Base-by-base conservation (phyloP, 2,113 vertebrate genomes). In the Tyrannus savana region DNA sequence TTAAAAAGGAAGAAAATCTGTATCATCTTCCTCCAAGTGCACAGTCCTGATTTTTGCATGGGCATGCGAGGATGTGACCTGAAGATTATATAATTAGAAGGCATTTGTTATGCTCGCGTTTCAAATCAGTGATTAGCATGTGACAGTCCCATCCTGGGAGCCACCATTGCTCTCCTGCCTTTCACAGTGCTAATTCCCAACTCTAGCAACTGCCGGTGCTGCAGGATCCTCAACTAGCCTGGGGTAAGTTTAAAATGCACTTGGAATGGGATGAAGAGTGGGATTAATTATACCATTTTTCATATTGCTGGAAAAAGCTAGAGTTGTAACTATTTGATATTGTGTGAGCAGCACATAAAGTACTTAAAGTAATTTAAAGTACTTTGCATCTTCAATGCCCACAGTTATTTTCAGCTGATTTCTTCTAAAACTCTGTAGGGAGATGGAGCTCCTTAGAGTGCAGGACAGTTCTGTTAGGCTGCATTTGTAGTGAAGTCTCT, bases 51-150 rank as follows among this genome's bases (percentile, higher is more conserved):
- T 97, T 97, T 93, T 94, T 73, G 80, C 96, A 90, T 87, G 96
- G 97, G 91, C 96, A 90, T 78, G 44, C 35, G 53, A 95, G 95
- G 95, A 97, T 98, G 93, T 98, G 98, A 98, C 98, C 97, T 39
- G 44, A 96, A 95, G 97, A 97, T 98, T 98, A 98, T 93, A 95
- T 98, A 98, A 98, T 98, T 96, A 97, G 97, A 92, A 95, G 90
- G 92, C 83, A 93, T 96, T 97, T 96, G 96, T 96, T 97, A 97
- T 97, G 95, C 97, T 86, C 92, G 95, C 94, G 14, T 98, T 97
- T 98, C 96, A 96, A 96, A 97, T 95, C 91, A 60, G 97, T 92
- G 93, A 97, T 97, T 97, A 98, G 94, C 97, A 91, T 92, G 96
- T 96, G 98, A 98, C 97, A 96, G 96, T 97, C 97, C 97, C 92